Evolutionary conservation across 92 coral and sea anemone species (phyloP).

Genomic region (Palythoa caribaeorum): DNA sequence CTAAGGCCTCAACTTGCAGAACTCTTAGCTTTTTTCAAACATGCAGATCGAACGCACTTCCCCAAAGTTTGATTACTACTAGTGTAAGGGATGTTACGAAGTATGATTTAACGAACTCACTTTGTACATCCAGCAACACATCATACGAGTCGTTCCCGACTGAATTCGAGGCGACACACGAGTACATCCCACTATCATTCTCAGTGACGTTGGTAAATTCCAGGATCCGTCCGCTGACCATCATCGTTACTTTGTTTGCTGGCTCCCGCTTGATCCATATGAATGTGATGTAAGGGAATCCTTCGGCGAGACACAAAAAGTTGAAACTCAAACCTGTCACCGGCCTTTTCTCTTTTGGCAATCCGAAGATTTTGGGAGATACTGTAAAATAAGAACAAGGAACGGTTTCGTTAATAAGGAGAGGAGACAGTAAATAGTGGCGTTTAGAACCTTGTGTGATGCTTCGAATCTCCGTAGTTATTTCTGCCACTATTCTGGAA

Average conservation of each 20-base stretch:
- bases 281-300: too few relatives aligned
- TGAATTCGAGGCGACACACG: background rate
- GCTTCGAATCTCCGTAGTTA: too few relatives aligned
- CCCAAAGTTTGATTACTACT: too few relatives aligned
- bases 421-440: background rate
- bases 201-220: background rate
- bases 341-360: background rate
- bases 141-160: too few relatives aligned
- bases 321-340: background rate
- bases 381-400: background rate
- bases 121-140: background rate
- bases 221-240: background rate
- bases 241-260: background rate
- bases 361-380: slow-evolving; percentile 6
- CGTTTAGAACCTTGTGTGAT: too few relatives aligned
- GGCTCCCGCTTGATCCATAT: too few relatives aligned
- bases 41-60: too few relatives aligned
- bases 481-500: too few relatives aligned
- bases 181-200: slow-evolving; percentile 12
- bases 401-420: background rate
- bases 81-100: too few relatives aligned
- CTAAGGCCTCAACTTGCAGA: too few relatives aligned
- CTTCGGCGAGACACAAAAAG: background rate
- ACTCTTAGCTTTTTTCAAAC: too few relatives aligned
- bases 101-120: background rate